Conservation (phyloP, 1,140 invertebrate genomes). For the Eupeodes corollae region DNA sequence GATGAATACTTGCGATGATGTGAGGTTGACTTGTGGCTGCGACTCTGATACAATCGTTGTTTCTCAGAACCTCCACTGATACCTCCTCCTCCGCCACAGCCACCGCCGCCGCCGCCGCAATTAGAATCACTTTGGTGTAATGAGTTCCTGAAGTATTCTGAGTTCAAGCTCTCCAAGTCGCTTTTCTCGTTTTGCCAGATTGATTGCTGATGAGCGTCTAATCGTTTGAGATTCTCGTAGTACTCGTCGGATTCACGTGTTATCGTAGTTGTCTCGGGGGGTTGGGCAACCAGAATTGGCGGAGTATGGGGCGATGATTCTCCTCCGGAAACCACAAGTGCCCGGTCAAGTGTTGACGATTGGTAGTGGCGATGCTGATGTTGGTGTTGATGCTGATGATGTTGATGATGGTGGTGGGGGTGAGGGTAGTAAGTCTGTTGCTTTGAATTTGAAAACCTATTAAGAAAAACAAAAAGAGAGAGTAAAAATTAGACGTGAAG, state of each 20-base stretch:
- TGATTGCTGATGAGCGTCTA: slow-evolving; percentile 29
- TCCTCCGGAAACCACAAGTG: neutral
- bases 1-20: neutral
- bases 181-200: slow-evolving; percentile 38
- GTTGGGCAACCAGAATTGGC: neutral
- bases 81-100: slow-evolving; percentile 22
- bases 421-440: slow-evolving; percentile 1
- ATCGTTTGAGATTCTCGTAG: slow-evolving; percentile 35
- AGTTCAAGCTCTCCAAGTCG: slow-evolving; percentile 51
- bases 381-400: slow-evolving; percentile 7
- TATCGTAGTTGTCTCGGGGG: slow-evolving; percentile 1
- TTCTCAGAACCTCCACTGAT: slow-evolving; percentile 18
- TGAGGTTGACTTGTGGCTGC: slow-evolving; percentile 17
- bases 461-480: too few relatives aligned
- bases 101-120: slow-evolving; percentile 21
- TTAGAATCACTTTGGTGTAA: slow-evolving; percentile 24
- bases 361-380: neutral
- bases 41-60: slow-evolving; percentile 28
- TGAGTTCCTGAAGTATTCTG: slow-evolving; percentile 50
- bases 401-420: slow-evolving; percentile 5
- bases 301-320: neutral
- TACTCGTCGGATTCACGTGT: slow-evolving; percentile 33
- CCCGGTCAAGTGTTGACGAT: neutral
- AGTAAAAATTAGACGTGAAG: too few relatives aligned
- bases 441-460: neutral